phyloP scores from a whole-genome alignment of 2,113 vertebrate genomes.

The Aythya baeri region DNA sequence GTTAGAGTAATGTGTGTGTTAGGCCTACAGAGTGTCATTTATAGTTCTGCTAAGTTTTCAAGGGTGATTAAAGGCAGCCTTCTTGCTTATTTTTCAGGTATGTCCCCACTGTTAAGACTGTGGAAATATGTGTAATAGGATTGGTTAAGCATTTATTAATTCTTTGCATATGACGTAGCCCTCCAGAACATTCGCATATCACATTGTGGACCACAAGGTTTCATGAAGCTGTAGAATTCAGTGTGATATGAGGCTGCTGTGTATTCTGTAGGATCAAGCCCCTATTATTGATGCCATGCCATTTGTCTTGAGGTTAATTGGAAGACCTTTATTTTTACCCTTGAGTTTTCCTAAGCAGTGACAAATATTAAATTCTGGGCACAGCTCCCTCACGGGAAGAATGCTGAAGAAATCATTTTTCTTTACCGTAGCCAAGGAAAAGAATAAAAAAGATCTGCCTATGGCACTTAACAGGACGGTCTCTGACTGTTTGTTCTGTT shows the following conservation, averaged over 20 bases:
- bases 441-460: not conserved
- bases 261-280: not conserved
- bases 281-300: not conserved
- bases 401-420: not conserved
- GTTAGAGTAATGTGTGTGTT: not conserved
- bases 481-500: not conserved
- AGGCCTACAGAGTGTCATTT: not conserved
- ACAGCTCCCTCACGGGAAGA: not conserved
- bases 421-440: not conserved
- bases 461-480: not conserved
- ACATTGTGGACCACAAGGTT: fast-evolving
- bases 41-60: not conserved
- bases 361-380: not conserved
- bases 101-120: not conserved
- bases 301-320: conserved; percentile 7
- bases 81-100: not conserved
- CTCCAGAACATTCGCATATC: not conserved
- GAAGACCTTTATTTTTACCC: not conserved
- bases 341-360: not conserved
- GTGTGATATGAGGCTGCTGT: not conserved
- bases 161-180: not conserved
- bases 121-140: not conserved
- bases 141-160: not conserved
- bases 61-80: not conserved
- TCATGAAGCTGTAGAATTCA: not conserved